These are phyloP conservation scores for Aphidius gifuensis DNA, from an alignment of 1,140 invertebrate species.

Conservation along the genomic window DNA sequence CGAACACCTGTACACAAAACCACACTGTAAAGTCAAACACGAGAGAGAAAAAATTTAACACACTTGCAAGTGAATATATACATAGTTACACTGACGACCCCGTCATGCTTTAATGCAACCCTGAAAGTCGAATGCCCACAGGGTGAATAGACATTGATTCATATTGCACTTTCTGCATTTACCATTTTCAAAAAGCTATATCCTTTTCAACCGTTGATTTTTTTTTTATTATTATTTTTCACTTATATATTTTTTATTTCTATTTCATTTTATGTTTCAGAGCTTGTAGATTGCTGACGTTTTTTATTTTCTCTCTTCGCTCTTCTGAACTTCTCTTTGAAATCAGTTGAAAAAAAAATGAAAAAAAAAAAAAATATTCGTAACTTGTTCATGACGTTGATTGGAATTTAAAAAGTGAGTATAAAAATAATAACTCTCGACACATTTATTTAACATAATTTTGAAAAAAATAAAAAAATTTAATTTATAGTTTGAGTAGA, in stretches of 20 bases:
- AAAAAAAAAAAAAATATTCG: no score
- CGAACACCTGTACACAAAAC: constrained; percentile 26
- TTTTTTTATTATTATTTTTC: not conserved
- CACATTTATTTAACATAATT: not conserved
- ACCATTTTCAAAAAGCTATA: constrained; percentile 20
- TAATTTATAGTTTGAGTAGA: constrained; percentile 18
- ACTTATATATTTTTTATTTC: constrained; percentile 1
- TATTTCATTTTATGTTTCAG: constrained; percentile 14
- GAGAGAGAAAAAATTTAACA: not conserved
- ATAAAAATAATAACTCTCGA: constrained; percentile 18
- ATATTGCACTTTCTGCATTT: constrained; percentile 24
- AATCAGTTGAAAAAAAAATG: no score
- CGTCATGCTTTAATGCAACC: no score
- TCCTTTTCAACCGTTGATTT: not conserved
- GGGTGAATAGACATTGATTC: constrained; percentile 31
- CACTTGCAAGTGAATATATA: not conserved
- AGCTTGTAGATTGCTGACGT: constrained; percentile 4
- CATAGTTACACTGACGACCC: no score
- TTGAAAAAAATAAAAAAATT: not conserved
- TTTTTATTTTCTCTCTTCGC: no score
- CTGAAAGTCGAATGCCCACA: not conserved
- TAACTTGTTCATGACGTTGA: constrained; percentile 19
- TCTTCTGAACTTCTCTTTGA: no score
- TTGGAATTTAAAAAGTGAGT: constrained; percentile 17
- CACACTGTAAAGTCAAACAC: constrained; percentile 12